Percentiles rank a stretch among this genome's conserved stretches.
These are phyloP conservation scores for Eucidaris tribuloides DNA, from an alignment of 35 echinoderm and acorn worm genomes.

Conservation along the genomic window DNA sequence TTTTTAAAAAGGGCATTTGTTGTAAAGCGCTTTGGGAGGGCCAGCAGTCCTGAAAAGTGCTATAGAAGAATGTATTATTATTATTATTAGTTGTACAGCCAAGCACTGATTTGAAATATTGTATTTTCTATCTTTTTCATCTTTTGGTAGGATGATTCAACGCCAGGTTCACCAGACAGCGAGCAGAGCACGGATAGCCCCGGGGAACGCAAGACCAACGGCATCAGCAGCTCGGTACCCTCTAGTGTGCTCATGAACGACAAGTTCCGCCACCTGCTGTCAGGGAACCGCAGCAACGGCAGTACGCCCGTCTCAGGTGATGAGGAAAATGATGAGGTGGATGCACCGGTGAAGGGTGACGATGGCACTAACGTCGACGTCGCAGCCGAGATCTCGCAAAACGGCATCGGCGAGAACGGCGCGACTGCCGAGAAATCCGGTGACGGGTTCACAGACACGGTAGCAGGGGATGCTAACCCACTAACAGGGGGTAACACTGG, in stretches of 20 bases:
- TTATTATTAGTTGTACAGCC: not conserved
- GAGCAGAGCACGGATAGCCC: not conserved
- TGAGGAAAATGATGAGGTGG: not conserved
- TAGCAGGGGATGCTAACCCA: no score
- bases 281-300: conserved; percentile 1
- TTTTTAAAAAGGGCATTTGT: no score
- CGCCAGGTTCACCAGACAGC: conserved; percentile 17
- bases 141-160: not conserved
- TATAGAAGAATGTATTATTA: not conserved
- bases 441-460: no score
- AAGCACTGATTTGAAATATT: not conserved
- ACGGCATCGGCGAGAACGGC: no score
- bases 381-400: no score
- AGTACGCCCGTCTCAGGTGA: conserved; percentile 19
- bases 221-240: conserved; percentile 12
- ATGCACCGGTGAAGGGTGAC: not conserved
- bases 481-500: no score
- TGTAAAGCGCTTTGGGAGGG: no score
- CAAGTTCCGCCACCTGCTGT: conserved; percentile 45
- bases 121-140: not conserved
- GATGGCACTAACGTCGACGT: not conserved
- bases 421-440: no score
- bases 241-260: conserved; percentile 44
- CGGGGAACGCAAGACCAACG: conserved; percentile 49
- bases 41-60: no score